A percentile compares a stretch with the other conserved stretches of the same genome.
phyloP scores from a whole-genome alignment of 1,140 invertebrate species.

The Tetragnatha versicolor region DNA sequence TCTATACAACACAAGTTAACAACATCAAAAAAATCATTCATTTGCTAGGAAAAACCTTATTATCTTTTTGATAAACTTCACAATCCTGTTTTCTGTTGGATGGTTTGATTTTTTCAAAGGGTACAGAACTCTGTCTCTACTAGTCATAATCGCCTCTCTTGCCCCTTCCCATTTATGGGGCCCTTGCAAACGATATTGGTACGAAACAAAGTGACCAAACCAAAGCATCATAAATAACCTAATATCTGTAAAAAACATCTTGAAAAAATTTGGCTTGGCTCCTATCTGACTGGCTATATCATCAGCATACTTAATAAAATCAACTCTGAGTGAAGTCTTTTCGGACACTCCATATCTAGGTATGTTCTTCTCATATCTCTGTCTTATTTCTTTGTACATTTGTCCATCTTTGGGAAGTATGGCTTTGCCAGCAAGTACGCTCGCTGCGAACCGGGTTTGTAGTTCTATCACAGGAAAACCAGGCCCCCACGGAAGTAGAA shows the following conservation, averaged over 20 bases:
- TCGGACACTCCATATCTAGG: slow-evolving; percentile 58
- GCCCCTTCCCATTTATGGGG: slow-evolving; percentile 66
- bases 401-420: slow-evolving; percentile 57
- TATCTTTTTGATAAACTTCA: neutral
- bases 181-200: slow-evolving; percentile 67
- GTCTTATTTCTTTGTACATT: slow-evolving; percentile 63
- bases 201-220: slow-evolving; percentile 65
- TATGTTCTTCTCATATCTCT: slow-evolving; percentile 52
- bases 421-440: slow-evolving; percentile 52
- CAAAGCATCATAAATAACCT: slow-evolving; percentile 60
- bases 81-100: neutral
- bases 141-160: slow-evolving; percentile 62
- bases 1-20: too few relatives aligned
- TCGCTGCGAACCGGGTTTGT: slow-evolving; percentile 54
- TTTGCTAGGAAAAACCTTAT: too few relatives aligned
- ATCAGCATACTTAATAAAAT: slow-evolving; percentile 65
- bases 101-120: slow-evolving; percentile 34
- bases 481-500: slow-evolving; percentile 67
- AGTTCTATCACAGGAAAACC: slow-evolving; percentile 68
- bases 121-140: slow-evolving; percentile 42
- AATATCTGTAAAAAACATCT: slow-evolving; percentile 61
- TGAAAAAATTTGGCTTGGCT: slow-evolving; percentile 63
- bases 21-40: too few relatives aligned
- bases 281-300: slow-evolving; percentile 65
- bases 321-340: slow-evolving; percentile 64